Base-by-base conservation (phyloP, 2,797 vertebrate species). In the Sebastes wilsoni region DNA sequence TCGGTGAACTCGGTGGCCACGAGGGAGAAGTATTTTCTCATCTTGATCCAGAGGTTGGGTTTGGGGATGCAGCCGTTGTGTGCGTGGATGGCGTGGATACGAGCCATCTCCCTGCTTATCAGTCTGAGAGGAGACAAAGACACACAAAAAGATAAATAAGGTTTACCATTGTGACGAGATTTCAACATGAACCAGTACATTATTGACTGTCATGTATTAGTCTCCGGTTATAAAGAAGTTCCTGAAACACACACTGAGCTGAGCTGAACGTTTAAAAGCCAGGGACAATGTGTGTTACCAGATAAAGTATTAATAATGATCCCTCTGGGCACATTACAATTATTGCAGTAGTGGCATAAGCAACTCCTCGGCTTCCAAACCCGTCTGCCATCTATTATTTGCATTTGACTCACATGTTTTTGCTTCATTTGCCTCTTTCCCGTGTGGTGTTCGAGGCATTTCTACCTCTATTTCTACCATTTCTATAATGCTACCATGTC, bases 41-140 rank as follows among this genome's bases (percentile, higher is more conserved):
- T 96, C 94, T 97, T 98, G 89, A 98, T 96, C 98, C 98, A 99
- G 61, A 99, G 96, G 88, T 96, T 96, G 80, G 98, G 96, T 92
- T 97, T 97, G 77, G 98, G 97, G 65, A 99, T 95, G 93, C 97
- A 99, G 91, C 98, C 97, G 0, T 99, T 99, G 90, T 97, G 96
- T 69, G 97, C 96, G 0, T 99, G 98, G 94, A 99, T 99, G 86
- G 96, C 94, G 0, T 99, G 98, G 71, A 99, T 97, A 60, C 97
- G 96, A 46, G 98, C 98, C 97, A 99, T 97, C 92, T 99, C 97
- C 86, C 95, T 92, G 76, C 98, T 96, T 69, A 99, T 98, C 84
- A 99, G 89, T 92, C 98, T 99, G 87, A 61, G 6, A 64, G 46
- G 23, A 83, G 1, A 84, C 3, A 80, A 0, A 27, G 5, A 67